phyloP scores from a whole-genome alignment of 2,113 vertebrate genomes.

The Semicossyphus pulcher region DNA sequence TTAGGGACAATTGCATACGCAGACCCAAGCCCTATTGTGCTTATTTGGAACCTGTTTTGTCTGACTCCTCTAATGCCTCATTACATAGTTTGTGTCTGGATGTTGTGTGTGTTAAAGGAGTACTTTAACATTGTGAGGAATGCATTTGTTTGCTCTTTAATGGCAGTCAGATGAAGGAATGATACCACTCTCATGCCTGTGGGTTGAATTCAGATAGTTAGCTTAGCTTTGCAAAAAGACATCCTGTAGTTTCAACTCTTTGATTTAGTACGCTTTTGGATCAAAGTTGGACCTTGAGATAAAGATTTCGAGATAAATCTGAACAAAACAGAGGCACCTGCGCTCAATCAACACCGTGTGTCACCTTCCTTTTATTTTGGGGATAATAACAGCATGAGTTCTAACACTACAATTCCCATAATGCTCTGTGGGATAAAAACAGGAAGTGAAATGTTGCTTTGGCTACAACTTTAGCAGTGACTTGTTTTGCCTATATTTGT shows the following conservation, averaged over 20 bases:
- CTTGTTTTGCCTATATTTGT: background rate
- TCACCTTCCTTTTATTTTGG: too few relatives aligned
- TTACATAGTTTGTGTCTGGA: constrained; percentile 7
- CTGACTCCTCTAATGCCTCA: constrained; percentile 42
- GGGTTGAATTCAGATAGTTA: background rate
- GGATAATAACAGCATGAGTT: too few relatives aligned
- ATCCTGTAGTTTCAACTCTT: background rate
- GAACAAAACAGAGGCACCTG: background rate
- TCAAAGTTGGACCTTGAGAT: background rate
- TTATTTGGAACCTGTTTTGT: constrained; percentile 65
- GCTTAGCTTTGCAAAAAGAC: background rate
- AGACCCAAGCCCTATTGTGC: constrained; percentile 69
- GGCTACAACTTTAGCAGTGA: too few relatives aligned
- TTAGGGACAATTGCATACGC: constrained; percentile 79
- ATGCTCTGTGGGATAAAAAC: too few relatives aligned
- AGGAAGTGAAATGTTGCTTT: background rate
- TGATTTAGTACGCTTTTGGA: background rate
- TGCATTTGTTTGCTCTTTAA: background rate
- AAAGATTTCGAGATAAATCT: background rate
- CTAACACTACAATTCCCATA: too few relatives aligned
- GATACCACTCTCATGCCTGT: background rate
- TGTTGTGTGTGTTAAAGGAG: constrained; percentile 17
- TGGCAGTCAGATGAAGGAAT: background rate
- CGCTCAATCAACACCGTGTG: too few relatives aligned
- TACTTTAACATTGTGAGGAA: constrained; percentile 14